Base-by-base conservation (phyloP, 2,113 vertebrate species). In the Redunca redunca region DNA sequence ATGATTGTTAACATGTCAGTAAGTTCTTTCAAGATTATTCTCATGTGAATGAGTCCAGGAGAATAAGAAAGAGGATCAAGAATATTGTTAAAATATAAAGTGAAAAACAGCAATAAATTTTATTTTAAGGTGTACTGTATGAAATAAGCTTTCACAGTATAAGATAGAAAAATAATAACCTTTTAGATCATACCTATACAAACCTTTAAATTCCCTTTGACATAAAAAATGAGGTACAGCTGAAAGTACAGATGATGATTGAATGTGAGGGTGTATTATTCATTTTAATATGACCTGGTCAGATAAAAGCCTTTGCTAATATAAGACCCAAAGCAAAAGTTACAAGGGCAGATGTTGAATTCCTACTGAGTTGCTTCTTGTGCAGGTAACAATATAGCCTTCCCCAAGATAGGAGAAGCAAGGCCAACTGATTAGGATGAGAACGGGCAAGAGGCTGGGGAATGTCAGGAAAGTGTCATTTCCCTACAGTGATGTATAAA, bases 21-120 rank as follows among this genome's bases (percentile, higher is more conserved):
- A 96, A 64, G 23, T 57, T 77, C 62, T 97, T 82, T 96, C 55
- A 78, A 71, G 33, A 21, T 94, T 80, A 81, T 92, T 60, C 25
- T 85, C 58, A 46, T 48, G 26, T 53, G 77, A 90, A 3, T 43
- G 30, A 85, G 9, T 80, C 36, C 10, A 77, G n/a, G 36, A 91
- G 86, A 88, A 83, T 50, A 90, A 71, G 77, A 80, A 91, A 85
- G 48, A 40, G 13, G 55, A 86, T 64, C 43, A 78, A 91, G 25
- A 82, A 62, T 33, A 53, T 0, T 91, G 25, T 52, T 91, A 94
- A 96, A 93, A 90, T 67, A 71, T 57, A 33, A 93, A 78, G 12
- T 92, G 57, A 55, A 46, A 36, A 43, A 60, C 3, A 95, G 64
- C 33, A 81, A 81, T 40, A 86, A 67, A 82, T 36, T 52, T 83